Evolutionary conservation across 1,140 invertebrate genomes (phyloP), one percentile per base, ranked within the genome.

Genomic region (Rhagoletis pomonella): DNA sequence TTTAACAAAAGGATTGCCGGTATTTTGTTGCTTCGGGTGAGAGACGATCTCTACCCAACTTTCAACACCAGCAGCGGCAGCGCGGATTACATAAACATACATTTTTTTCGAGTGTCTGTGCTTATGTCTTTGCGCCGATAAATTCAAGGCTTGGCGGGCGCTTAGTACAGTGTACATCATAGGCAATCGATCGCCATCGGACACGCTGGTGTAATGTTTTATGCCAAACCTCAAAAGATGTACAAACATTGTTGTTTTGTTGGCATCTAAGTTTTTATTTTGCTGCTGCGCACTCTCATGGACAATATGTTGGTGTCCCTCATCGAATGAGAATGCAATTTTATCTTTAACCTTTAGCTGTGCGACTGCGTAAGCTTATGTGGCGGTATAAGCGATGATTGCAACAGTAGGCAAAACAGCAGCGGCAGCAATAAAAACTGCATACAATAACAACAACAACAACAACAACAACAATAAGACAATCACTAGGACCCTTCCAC

Each of bases 261-360:
- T 65, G 29, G 6, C 9, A 4, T 14, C 5, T 67, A 14, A 39
- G 12, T 73, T n/a, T 81, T 55, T 29, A 0, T 50, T 58, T 2
- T 55, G n/a, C 3, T 7, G 19, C n/a, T 47, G 67, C 60, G 29
- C 29, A 29, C 29, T 29, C 29, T 62, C 60, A 17, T 62, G 12
- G 29, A 29, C 29, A 29, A 29, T 29, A 77, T 87, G 65, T 77
- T 73, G n/a, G 86, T 87, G 86, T 73, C 86, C 55, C 69, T 58
- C 86, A 86, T 69, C 86, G 67, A 58, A 67, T 58, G 65, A 86
- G 67, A 86, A 67, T 86, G 86, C 86, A 86, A 67, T 86, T 86
- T 86, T 69, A 77, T 87, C 42, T 73, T 87, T 87, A 87, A 87
- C 86, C 86, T 87, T 87, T 87, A 60, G 55, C 50, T 59, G 9